These are phyloP conservation scores for Mastomys natalensis DNA, from an alignment of 2,113 vertebrate genomes.

Conservation along the genomic window DNA sequence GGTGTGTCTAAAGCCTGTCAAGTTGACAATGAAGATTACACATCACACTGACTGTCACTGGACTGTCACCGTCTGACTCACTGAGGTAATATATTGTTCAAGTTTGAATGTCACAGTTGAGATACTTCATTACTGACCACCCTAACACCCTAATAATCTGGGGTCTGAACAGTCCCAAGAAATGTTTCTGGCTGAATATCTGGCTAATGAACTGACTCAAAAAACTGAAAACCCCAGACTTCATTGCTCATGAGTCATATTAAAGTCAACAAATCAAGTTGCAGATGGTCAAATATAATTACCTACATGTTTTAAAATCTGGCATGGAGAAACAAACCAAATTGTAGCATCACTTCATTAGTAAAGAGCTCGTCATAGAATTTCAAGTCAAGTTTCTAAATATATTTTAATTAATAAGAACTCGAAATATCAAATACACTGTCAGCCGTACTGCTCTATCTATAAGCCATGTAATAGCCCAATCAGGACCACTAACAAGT, in stretches of 20 bases:
- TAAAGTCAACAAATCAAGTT: conserved; percentile 66
- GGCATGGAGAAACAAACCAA: conserved; percentile 68
- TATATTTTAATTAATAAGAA: not conserved
- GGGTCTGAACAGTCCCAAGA: not conserved
- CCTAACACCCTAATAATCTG: not conserved
- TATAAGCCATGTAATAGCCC: not conserved
- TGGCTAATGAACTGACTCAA: conserved; percentile 50
- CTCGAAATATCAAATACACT: not conserved
- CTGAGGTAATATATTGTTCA: not conserved
- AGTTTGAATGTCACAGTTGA: conserved; percentile 1
- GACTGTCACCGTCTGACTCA: conserved; percentile 53
- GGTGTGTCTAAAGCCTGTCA: not conserved
- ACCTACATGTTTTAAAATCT: conserved; percentile 60
- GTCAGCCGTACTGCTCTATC: not conserved
- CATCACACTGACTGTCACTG: not conserved
- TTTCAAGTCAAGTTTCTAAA: conserved; percentile 37
- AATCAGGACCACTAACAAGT: not conserved
- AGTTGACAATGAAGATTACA: no score
- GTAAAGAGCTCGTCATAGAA: conserved; percentile 35
- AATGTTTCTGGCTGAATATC: conserved; percentile 54
- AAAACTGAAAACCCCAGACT: conserved; percentile 53
- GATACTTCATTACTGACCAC: not conserved
- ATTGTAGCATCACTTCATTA: conserved; percentile 43
- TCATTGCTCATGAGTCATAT: conserved; percentile 63
- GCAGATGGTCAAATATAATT: conserved; percentile 56